These are phyloP conservation scores for Drosophila bunnanda DNA, from an alignment of 2,888 invertebrate species.

Conservation along the genomic window DNA sequence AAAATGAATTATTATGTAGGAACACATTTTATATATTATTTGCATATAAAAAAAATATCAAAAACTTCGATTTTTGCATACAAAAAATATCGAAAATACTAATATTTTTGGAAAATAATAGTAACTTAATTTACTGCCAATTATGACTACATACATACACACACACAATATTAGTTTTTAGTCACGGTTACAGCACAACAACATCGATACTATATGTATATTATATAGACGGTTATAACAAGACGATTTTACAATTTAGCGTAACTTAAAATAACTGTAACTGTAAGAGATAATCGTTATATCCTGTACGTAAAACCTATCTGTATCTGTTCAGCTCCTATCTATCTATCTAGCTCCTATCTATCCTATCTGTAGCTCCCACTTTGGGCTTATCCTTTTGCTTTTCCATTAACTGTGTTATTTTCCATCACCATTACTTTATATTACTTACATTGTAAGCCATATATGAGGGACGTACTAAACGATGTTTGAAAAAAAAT, in stretches of 20 bases:
- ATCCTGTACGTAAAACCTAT: not conserved
- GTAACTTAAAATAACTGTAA: slow-evolving; percentile 11
- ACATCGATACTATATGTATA: slow-evolving; percentile 46
- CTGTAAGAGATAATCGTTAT: not conserved
- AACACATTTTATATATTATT: no score
- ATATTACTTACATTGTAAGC: slow-evolving; percentile 31
- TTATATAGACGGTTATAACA: slow-evolving; percentile 37
- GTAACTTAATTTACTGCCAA: not conserved
- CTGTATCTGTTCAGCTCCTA: no score
- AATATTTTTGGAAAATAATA: no score
- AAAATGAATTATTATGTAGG: no score
- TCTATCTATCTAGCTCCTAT: no score
- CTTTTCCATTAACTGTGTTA: not conserved
- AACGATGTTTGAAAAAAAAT: slow-evolving; percentile 18
- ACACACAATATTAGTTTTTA: slow-evolving; percentile 25
- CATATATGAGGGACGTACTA: slow-evolving; percentile 16
- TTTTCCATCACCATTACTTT: not conserved
- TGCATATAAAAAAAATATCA: no score
- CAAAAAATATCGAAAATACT: no score
- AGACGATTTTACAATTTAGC: slow-evolving; percentile 35
- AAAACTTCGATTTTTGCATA: no score
- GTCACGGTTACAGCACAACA: slow-evolving; percentile 43
- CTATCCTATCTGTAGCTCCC: not conserved
- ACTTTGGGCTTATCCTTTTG: not conserved
- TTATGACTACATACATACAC: slow-evolving; percentile 23